phyloP scores from a whole-genome alignment of 1,140 invertebrate species.

The Aphelinus certus region DNA sequence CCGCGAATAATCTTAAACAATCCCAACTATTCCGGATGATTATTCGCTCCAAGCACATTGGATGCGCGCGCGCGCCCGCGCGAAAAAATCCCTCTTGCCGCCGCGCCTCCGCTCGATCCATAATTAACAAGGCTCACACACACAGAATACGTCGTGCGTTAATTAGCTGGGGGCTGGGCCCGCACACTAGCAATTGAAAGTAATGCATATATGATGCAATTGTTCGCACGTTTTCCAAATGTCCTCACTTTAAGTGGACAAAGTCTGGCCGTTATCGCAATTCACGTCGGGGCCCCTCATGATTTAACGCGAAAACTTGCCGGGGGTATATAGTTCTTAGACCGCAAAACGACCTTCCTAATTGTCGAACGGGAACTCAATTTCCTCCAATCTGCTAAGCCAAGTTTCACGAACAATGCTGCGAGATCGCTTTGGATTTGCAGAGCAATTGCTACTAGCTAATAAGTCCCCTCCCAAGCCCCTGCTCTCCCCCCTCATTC shows the following conservation, averaged over 20 bases:
- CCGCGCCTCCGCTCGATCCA: too few species aligned
- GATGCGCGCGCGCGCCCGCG: not conserved
- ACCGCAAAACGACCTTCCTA: constrained; percentile 50
- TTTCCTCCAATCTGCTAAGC: constrained; percentile 36
- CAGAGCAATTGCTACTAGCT: constrained; percentile 5
- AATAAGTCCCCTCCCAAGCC: constrained; percentile 1
- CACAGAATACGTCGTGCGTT: constrained; percentile 4
- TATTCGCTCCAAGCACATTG: not conserved
- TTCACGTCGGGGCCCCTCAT: constrained; percentile 50
- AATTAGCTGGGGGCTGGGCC: not conserved
- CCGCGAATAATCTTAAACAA: not conserved
- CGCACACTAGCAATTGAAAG: constrained; percentile 4
- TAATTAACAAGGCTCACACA: too few species aligned
- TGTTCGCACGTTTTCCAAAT: constrained; percentile 35
- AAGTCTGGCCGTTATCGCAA: constrained; percentile 53
- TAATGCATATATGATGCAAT: constrained; percentile 34
- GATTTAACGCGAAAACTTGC: constrained; percentile 49
- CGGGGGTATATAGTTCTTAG: constrained; percentile 38
- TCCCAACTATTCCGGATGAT: not conserved
- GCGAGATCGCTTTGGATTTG: constrained; percentile 4
- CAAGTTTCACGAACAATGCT: constrained; percentile 29
- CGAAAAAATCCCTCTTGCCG: not conserved
- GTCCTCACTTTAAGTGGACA: constrained; percentile 48
- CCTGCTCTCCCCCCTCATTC: too few species aligned
- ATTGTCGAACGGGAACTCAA: constrained; percentile 50